Base-by-base conservation (phyloP, 2,797 vertebrate genomes). In the Diceros bicornis region DNA sequence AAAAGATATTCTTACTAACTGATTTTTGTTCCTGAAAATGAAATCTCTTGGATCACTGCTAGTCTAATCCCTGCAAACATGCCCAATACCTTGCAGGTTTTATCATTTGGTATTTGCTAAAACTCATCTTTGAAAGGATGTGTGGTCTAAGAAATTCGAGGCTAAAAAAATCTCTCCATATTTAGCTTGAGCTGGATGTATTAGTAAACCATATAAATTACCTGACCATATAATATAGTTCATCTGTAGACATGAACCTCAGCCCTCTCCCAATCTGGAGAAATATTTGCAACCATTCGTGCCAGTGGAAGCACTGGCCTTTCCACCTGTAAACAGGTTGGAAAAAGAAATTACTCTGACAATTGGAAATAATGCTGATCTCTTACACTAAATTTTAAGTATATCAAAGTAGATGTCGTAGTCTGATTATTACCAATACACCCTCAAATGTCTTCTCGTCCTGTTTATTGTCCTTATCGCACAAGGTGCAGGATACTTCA, bases 101-200 rank as follows among this genome's bases (percentile, higher is more conserved):
- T 78, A 47, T 88, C 11, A 82, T 72, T 87, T 82, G 4, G 17
- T 89, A 11, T 37, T 79, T 64, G 44, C n/a, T 7, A 61, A 88
- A 84, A 92, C 89, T 97, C 89, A 93, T 96, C 87, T 98, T 97
- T 98, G 64, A 98, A 96, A 96, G 47, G 41, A 75, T 78, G 88
- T 66, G 29, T 96, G 52, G 12, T 82, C 27, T 57, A 94, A 83
- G 20, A 74, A 74, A 77, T 83, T 55, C 0, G 27, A 84, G 32
- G 3, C 64, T 83, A 81, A 78, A 89, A 89, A 37, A 69, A 71
- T 74, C 29, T 71, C 37, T 77, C 50, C 41, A 55, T 69, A 17
- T 88, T 85, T 94, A 69, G 20, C 52, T 13, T 91, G 34, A 71
- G 27, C 37, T 92, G 5, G 55, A 18, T 90, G 18, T 88, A 37